These are phyloP conservation scores for Ditylenchus weischeri DNA, from an alignment of 2,888 invertebrate species.

Conservation along the genomic window DNA sequence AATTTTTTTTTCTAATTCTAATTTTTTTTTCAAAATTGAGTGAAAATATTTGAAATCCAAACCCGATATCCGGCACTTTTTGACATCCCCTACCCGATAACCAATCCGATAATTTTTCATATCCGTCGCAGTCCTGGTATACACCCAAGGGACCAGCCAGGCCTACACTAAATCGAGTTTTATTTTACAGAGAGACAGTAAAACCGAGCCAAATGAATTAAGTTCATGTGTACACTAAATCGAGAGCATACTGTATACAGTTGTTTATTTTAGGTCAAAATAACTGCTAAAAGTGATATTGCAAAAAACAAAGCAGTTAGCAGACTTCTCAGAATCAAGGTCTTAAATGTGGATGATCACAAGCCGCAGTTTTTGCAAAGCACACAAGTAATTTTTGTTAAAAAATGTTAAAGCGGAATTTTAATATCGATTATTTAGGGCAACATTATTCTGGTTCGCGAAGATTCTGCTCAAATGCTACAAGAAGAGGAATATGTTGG, in stretches of 20 bases:
- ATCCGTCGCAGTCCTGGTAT: too few species aligned
- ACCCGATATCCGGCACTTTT: too few species aligned
- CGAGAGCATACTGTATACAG: too few species aligned
- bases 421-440: slow-evolving; percentile 10
- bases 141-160: too few species aligned
- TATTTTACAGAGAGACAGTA: too few species aligned
- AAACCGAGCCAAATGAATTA: too few species aligned
- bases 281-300: slow-evolving; percentile 24
- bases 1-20: too few species aligned
- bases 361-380: slow-evolving; percentile 28
- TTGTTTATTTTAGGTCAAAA: slow-evolving; percentile 28
- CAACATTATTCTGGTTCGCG: slow-evolving; percentile 13
- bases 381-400: slow-evolving; percentile 19
- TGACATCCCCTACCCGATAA: too few species aligned
- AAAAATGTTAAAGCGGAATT: background rate
- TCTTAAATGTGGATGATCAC: slow-evolving; percentile 36
- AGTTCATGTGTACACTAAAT: too few species aligned
- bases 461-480: background rate
- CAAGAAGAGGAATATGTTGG: slow-evolving; percentile 15
- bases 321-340: slow-evolving; percentile 29
- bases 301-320: slow-evolving; percentile 17
- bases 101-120: too few species aligned
- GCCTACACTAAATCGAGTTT: background rate
- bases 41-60: too few species aligned
- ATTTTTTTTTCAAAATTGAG: too few species aligned